Conservation (phyloP, 1,140 invertebrate genomes). For the Dreissena polymorpha region DNA sequence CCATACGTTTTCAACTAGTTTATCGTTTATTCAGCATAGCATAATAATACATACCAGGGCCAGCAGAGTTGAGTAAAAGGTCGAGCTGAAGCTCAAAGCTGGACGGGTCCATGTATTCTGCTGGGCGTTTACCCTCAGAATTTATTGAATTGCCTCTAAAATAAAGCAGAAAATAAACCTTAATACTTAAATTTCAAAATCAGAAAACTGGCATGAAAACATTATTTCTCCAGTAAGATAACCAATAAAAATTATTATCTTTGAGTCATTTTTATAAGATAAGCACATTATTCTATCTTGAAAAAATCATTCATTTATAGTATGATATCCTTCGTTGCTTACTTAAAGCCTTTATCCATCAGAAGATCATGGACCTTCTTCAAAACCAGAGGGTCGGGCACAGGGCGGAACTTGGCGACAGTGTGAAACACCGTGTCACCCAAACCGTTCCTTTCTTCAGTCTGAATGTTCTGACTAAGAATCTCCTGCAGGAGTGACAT, state of each 20-base stretch:
- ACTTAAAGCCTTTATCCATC: conserved; percentile 28
- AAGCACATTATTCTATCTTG: no score
- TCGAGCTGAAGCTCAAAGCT: conserved; percentile 21
- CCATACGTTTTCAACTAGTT: no score
- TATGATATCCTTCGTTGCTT: no score
- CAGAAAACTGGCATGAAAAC: background rate
- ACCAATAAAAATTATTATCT: no score
- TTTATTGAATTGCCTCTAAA: conserved; percentile 33
- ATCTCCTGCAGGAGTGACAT: background rate
- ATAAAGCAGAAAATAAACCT: conserved; percentile 19
- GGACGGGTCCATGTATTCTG: conserved; percentile 52
- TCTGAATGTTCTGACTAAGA: background rate
- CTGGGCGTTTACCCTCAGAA: conserved; percentile 35
- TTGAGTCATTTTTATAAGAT: no score
- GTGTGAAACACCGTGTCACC: conserved; percentile 32
- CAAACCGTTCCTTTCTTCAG: background rate
- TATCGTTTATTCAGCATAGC: no score
- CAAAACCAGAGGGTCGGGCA: conserved; percentile 11
- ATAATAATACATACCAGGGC: no score
- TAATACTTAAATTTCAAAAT: conserved; percentile 15
- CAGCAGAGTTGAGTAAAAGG: background rate
- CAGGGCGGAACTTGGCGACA: conserved; percentile 24
- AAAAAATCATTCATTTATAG: no score
- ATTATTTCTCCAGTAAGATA: no score
- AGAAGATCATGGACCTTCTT: conserved; percentile 21